phyloP scores from a whole-genome alignment of 2,113 vertebrate species.

The Bostrychus sinensis region DNA sequence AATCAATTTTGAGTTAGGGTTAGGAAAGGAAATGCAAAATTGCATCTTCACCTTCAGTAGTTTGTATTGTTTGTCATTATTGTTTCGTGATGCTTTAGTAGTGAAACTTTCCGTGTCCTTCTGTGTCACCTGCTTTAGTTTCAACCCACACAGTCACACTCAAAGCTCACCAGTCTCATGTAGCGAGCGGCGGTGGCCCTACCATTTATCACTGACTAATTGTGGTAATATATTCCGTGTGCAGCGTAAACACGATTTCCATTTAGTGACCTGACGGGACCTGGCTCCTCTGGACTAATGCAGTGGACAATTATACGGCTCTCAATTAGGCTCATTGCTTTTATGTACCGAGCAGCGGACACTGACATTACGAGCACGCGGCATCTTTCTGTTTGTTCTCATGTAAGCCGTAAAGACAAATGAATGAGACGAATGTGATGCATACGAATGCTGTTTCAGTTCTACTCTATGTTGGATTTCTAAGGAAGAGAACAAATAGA shows the following conservation, averaged over 20 bases:
- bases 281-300: constrained; percentile 1
- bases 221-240: constrained; percentile 40
- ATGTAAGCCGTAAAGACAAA: not conserved
- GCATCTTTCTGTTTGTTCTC: too few species aligned
- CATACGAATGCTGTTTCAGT: too few species aligned
- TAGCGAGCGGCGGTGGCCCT: constrained; percentile 8
- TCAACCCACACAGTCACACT: constrained; percentile 27
- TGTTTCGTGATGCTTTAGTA: too few species aligned
- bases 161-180: constrained; percentile 21
- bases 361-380: not conserved
- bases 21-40: not conserved
- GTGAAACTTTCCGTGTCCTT: not conserved
- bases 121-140: constrained; percentile 19
- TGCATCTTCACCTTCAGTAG: not conserved
- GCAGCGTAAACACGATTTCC: constrained; percentile 42
- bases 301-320: constrained; percentile 17
- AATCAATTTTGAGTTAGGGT: not conserved
- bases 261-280: constrained; percentile 29
- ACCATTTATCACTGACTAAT: constrained; percentile 49
- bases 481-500: too few species aligned
- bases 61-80: not conserved
- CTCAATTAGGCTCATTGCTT: not conserved
- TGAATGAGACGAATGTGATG: not conserved
- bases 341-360: not conserved
- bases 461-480: too few species aligned